Conservation (phyloP, 2,797 vertebrate genomes). For the Acestrorhynchus altus region DNA sequence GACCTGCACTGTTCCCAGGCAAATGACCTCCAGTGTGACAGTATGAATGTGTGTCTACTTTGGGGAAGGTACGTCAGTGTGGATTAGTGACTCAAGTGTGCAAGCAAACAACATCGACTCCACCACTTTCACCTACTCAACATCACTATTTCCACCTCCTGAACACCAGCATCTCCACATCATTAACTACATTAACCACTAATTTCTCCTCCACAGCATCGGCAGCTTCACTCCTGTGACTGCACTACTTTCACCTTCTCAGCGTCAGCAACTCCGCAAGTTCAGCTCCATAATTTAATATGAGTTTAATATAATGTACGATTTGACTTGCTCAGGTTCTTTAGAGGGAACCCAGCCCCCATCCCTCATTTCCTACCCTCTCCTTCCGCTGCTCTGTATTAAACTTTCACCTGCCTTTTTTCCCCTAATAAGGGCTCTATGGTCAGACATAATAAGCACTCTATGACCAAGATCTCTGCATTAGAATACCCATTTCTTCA, state of each 20-base stretch:
- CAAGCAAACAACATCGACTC: slow-evolving; percentile 18
- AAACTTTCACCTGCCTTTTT: slow-evolving; percentile 49
- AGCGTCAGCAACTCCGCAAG: not conserved
- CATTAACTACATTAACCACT: slow-evolving; percentile 1
- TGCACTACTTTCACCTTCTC: not conserved
- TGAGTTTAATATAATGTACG: too few relatives aligned
- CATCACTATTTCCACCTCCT: slow-evolving; percentile 30
- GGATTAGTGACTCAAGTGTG: slow-evolving; percentile 36
- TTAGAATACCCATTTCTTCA: slow-evolving; percentile 12
- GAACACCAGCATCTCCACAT: too few relatives aligned
- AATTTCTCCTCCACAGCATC: not conserved
- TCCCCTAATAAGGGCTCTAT: slow-evolving; percentile 31
- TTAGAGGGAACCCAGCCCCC: slow-evolving; percentile 31
- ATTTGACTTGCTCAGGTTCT: not conserved
- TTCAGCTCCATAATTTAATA: slow-evolving; percentile 5
- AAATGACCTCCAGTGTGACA: slow-evolving; percentile 36
- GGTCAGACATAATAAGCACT: not conserved
- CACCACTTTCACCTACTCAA: slow-evolving; percentile 21
- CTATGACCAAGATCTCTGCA: not conserved
- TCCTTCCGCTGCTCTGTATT: slow-evolving; percentile 50
- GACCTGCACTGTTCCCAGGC: slow-evolving; percentile 30
- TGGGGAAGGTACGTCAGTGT: slow-evolving; percentile 27
- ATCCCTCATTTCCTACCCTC: slow-evolving; percentile 39
- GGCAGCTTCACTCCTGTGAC: not conserved
- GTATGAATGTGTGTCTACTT: slow-evolving; percentile 19